Conservation (phyloP, 53 echinoderm and acorn worm genomes). For the Mesocentrotus franciscanus region DNA sequence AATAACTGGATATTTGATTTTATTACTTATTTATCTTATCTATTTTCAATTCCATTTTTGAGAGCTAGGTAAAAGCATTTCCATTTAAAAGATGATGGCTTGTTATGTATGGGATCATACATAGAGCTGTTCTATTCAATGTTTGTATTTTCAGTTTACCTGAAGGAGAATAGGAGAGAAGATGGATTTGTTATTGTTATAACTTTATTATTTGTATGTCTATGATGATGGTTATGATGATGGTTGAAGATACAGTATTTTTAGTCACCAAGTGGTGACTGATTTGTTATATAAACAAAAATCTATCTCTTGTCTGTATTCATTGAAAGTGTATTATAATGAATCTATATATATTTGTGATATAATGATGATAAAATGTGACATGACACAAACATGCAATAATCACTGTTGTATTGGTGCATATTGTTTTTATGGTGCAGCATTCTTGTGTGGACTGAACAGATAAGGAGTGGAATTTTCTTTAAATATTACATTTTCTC, state of each 20-base stretch:
- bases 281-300: slow-evolving; percentile 42
- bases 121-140: not conserved
- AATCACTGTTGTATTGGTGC: not conserved
- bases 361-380: slow-evolving; percentile 44
- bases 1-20: not conserved
- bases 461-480: not conserved
- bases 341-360: slow-evolving; percentile 69
- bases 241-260: slow-evolving; percentile 11
- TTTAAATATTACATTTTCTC: too few relatives aligned
- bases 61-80: not conserved
- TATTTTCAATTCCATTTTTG: not conserved
- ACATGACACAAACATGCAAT: slow-evolving; percentile 45
- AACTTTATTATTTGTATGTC: not conserved
- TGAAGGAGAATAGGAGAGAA: not conserved
- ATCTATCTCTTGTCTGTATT: slow-evolving; percentile 19
- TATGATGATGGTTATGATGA: not conserved
- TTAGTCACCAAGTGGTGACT: not conserved
- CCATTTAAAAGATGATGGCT: not conserved
- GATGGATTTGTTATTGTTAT: not conserved
- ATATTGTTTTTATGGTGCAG: not conserved
- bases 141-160: not conserved
- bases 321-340: slow-evolving; percentile 62
- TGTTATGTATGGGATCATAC: not conserved
- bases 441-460: not conserved
- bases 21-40: not conserved